A percentile compares a stretch with the other conserved stretches of the same genome.
These are phyloP conservation scores for Chymomyza procnemis DNA, from an alignment of 2,888 invertebrate species.

Conservation along the genomic window DNA sequence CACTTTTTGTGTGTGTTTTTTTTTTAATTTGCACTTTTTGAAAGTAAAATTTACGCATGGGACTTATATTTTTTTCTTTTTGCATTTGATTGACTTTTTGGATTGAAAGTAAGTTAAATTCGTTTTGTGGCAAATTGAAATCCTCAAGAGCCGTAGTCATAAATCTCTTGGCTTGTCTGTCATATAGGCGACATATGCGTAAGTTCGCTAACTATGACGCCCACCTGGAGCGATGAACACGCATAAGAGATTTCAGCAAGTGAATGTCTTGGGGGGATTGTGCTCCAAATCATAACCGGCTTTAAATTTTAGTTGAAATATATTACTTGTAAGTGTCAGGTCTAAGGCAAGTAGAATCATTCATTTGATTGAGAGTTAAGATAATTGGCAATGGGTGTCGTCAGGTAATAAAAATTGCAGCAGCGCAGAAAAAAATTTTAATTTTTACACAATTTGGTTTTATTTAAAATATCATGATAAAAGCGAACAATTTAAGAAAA, in stretches of 20 bases:
- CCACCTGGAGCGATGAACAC: conserved; percentile 8
- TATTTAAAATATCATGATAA: too few species aligned
- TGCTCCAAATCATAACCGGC: not conserved
- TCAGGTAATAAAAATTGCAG: too few species aligned
- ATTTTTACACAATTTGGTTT: too few species aligned
- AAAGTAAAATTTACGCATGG: conserved; percentile 44
- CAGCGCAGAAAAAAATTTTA: too few species aligned
- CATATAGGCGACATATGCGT: not conserved
- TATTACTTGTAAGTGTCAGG: too few species aligned
- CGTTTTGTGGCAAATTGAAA: conserved; percentile 23
- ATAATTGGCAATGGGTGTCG: too few species aligned
- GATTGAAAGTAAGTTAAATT: conserved; percentile 24
- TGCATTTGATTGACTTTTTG: conserved; percentile 30
- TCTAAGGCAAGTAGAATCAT: too few species aligned
- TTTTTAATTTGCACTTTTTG: conserved; percentile 29
- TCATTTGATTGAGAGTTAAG: too few species aligned
- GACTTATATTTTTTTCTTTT: not conserved
- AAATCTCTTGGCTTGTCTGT: conserved; percentile 37
- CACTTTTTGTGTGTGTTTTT: too few species aligned
- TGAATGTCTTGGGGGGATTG: not conserved
- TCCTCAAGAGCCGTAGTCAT: conserved; percentile 29
- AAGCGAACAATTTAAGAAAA: too few species aligned
- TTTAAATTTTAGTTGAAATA: not conserved
- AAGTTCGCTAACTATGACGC: conserved; percentile 3
- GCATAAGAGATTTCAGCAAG: not conserved